Evolutionary conservation across 2,888 invertebrate species (phyloP).

Genomic region (Erebia palarica): DNA sequence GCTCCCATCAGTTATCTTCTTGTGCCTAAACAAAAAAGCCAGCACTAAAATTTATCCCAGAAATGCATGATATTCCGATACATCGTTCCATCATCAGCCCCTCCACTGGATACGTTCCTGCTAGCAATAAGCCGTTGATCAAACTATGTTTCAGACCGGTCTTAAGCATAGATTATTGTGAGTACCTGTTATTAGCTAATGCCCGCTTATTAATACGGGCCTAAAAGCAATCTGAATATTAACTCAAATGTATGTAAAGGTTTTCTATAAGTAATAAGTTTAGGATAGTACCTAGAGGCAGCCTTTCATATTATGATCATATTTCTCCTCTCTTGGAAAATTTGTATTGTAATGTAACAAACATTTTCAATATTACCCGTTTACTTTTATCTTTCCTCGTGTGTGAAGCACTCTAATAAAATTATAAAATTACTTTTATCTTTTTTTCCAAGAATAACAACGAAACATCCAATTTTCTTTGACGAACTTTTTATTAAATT

Average conservation of each 20-base stretch:
- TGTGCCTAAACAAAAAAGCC: too few species aligned
- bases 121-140: too few species aligned
- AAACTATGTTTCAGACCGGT: too few species aligned
- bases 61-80: too few species aligned
- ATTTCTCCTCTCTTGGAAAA: constrained; percentile 2
- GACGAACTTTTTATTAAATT: not conserved
- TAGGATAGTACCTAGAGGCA: constrained; percentile 20
- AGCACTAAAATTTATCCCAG: too few species aligned
- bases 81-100: too few species aligned
- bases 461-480: not conserved
- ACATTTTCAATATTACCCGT: constrained; percentile 1
- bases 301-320: constrained; percentile 28
- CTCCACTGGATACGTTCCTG: too few species aligned
- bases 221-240: constrained; percentile 11
- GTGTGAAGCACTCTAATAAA: too few species aligned
- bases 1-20: not conserved
- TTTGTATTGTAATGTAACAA: not conserved
- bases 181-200: too few species aligned
- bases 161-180: too few species aligned
- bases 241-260: constrained; percentile 30
- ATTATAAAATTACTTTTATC: not conserved
- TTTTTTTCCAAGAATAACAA: not conserved
- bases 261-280: constrained; percentile 21
- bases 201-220: too few species aligned
- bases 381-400: not conserved